Evolutionary conservation across 2,113 vertebrate genomes (phyloP).

Genomic region (Atractosteus spatula): DNA sequence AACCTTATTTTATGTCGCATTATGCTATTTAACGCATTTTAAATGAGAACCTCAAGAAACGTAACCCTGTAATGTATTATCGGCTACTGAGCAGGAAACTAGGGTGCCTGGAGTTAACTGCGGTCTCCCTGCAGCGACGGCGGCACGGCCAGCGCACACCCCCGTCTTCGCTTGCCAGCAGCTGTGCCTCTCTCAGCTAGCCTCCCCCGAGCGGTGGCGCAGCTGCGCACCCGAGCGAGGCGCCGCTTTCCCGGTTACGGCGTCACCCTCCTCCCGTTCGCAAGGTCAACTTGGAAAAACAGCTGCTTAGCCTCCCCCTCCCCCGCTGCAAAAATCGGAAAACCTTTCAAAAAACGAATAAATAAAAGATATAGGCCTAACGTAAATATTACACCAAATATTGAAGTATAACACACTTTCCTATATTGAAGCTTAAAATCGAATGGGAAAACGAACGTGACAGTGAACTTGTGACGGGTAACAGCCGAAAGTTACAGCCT

Average conservation of each 20-base stretch:
- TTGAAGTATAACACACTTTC: too few relatives aligned
- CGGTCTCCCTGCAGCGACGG: constrained; percentile 9
- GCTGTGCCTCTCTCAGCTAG: constrained; percentile 4
- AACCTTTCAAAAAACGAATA: background rate
- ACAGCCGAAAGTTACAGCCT: too few relatives aligned
- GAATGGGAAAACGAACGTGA: too few relatives aligned
- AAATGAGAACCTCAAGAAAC: too few relatives aligned
- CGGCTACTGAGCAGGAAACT: background rate
- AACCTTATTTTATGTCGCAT: too few relatives aligned
- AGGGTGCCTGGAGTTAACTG: background rate
- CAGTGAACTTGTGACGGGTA: too few relatives aligned
- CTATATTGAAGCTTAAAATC: too few relatives aligned
- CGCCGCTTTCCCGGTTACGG: constrained; percentile 27
- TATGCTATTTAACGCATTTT: too few relatives aligned
- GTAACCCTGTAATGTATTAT: background rate
- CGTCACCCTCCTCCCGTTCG: constrained; percentile 24
- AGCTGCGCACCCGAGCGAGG: constrained; percentile 26
- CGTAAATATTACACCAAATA: too few relatives aligned
- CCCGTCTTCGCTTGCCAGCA: constrained; percentile 3
- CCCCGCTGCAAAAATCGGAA: background rate
- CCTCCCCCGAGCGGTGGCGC: constrained; percentile 21
- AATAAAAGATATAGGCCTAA: background rate
- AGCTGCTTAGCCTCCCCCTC: background rate
- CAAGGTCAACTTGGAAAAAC: constrained; percentile 33
- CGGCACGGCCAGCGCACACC: constrained; percentile 15